Percentiles rank a stretch among this genome's conserved stretches.
Conservation (phyloP, 53 echinoderm and acorn worm genomes). For the Antedon mediterranea region DNA sequence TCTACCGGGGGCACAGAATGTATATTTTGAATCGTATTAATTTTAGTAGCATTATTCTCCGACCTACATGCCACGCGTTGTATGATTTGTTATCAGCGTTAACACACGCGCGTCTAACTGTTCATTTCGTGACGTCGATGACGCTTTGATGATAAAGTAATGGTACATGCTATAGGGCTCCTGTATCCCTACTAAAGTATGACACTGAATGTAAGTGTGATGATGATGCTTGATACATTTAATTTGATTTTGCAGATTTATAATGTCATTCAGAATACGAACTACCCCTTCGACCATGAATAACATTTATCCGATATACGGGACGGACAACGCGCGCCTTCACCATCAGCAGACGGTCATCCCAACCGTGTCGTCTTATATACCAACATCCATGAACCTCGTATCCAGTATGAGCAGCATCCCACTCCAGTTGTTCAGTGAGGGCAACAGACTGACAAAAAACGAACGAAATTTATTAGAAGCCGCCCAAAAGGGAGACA, state of each 20-base stretch:
- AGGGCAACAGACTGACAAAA: slow-evolving; percentile 69
- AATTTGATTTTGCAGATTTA: not conserved
- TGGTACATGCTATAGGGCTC: too few species aligned
- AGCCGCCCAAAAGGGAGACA: slow-evolving; percentile 91
- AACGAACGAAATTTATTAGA: slow-evolving; percentile 79
- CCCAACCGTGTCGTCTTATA: not conserved
- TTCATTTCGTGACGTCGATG: too few species aligned
- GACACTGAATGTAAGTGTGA: too few species aligned
- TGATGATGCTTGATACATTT: too few species aligned
- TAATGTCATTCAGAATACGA: not conserved
- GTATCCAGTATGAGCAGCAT: slow-evolving; percentile 92
- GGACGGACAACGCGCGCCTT: not conserved
- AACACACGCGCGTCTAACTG: too few species aligned
- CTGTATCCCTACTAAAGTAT: too few species aligned
- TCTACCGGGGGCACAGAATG: too few species aligned
- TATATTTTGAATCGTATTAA: too few species aligned
- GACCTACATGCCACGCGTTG: too few species aligned
- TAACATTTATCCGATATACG: not conserved
- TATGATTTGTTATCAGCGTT: too few species aligned
- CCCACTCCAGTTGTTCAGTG: slow-evolving; percentile 77
- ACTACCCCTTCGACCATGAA: not conserved
- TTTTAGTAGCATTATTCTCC: too few species aligned
- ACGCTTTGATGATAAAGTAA: too few species aligned
- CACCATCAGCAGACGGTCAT: not conserved
- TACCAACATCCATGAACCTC: slow-evolving; percentile 30